Evolutionary conservation across 2,113 vertebrate genomes (phyloP), one percentile per base, ranked within the genome.

Genomic region (Falco punctatus): DNA sequence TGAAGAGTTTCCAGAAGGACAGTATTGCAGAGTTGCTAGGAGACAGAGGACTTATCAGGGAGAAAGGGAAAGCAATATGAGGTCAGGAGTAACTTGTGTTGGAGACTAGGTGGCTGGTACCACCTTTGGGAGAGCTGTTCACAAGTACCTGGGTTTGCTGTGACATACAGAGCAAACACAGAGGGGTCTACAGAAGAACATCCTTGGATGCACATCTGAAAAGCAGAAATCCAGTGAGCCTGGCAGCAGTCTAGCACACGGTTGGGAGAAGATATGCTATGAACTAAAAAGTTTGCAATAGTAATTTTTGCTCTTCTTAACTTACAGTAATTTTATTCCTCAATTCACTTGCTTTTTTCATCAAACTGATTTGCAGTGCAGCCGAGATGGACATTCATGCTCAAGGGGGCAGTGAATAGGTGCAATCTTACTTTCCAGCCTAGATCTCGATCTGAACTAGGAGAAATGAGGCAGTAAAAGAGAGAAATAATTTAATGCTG

Each of bases 31-130:
- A 5, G 2, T 2, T 61, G 18, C 21, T 27, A 44, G 62, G 40
- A 52, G 3, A 19, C 4, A 32, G 46, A 61, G 22, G 16, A 9
- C 2, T 51, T 70, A 49, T 2, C 2, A 8, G 3, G 13, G 6
- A 64, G 33, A 75, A 67, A 51, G 8, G 3, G 32, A 65, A 54
- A 9, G 11, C 67, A 16, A n/a, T 90, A 30, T 88, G 51, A 5
- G 0, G 2, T 5, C 77, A 30, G 30, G 21, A 92, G 7, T 7
- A 67, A 30, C 19, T 88, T 7, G 11, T 0, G 0, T 1, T 14
- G 4, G 28, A 61, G 9, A 48, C 8, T 33, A 32, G 12, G 21
- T 11, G 58, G 5, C 17, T 35, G 35, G 4, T 30, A 28, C 14
- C 3, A 40, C 2, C 8, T 57, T 40, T n/a, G 20, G 19, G 9